Evolutionary conservation across 2,797 vertebrate genomes (phyloP), one percentile per base, ranked within the genome.

Genomic region (Alosa sapidissima): DNA sequence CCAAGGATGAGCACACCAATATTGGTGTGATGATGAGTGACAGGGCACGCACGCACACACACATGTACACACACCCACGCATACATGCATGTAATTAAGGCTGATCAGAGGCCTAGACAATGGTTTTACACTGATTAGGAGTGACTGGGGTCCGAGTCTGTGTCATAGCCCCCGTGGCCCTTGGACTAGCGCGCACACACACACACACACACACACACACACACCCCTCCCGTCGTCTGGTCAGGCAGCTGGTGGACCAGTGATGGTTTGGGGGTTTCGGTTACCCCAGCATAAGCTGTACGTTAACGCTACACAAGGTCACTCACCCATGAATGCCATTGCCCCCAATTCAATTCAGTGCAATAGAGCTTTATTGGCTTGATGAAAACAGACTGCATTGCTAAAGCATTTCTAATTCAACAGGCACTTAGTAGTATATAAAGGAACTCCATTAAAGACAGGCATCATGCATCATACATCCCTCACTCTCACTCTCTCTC

Each of bases 41-140:
- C 72, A 47, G 36, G 36, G 72, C 65, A 68, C 5, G 55, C 55
- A 19, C 55, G 41, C 41, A 41, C 41, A 78, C 72, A 36, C 41
- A 47, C 16, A 47, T n/a, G 19, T 2, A 58, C 58, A 65, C n/a
- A 65, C 60, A 65, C 8, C 3, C 60, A 65, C 19, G 4, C 41
- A 47, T 21, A 21, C 41, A 21, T 9, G 7, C 72, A 78, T 47
- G 41, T 78, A 45, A 78, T 78, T 78, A 47, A 78, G 72, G 41
- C 2, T 47, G 41, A 78, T 78, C 36, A 47, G 72, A 78, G 6
- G 65, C 41, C 52, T 24, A 21, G 48, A 52, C 33, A 82, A 36
- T 84, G 58, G 33, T 21, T n/a, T 81, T 55, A 41, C 82, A 60
- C 52, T 60, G 51, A 82, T 41, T 13, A 83, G 19, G 28, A 83